Evolutionary conservation across 1,140 invertebrate species (phyloP), one percentile per base, ranked within the genome.

Genomic region (Sesamia nonagrioides): DNA sequence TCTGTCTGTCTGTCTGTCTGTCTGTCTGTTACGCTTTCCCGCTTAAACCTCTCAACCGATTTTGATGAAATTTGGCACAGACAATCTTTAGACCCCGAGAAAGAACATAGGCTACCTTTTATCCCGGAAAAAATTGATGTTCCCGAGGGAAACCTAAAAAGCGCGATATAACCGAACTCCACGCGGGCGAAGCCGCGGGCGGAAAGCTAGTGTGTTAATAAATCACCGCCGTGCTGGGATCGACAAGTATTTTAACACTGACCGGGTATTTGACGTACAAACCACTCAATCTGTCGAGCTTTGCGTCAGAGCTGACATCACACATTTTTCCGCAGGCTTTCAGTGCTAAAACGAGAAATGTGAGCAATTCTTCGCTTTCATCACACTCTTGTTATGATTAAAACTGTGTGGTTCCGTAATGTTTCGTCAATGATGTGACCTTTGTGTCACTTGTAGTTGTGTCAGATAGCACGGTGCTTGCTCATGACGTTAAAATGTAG

Each of bases 291-390:
- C 58, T 50, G 58, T 50, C 35, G 58, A 58, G 37, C 35, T 50
- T 75, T 61, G 58, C 73, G 73, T 75, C 73, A 75, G 40, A 18
- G 58, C 58, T 40, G 58, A 75, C 58, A 75, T 60, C 71, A 58
- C 52, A 13, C 58, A 75, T 45, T 56, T 61, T 63, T 75, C 58
- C 73, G 63, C 17, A 63, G 56, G 71, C 71, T 74, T 74, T 74
- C 37, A 60, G 71, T n/a, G 52, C 40, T 74, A 60, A 58, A 74
- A 18, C 40, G 37, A 71, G 42, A 69, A 69, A 33, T 69, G 45
- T 48, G 40, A 69, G 21, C 11, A 50, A 45, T 33, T 69, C 61
- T 66, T 18, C 42, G 37, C 37, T 66, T 40, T 40, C 18, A 66
- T 66, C 61, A 9, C 37, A 66, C 42, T 66, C 37, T 40, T 18